Base-by-base conservation (phyloP, 2,113 vertebrate species). In the Sapayoa aenigma region DNA sequence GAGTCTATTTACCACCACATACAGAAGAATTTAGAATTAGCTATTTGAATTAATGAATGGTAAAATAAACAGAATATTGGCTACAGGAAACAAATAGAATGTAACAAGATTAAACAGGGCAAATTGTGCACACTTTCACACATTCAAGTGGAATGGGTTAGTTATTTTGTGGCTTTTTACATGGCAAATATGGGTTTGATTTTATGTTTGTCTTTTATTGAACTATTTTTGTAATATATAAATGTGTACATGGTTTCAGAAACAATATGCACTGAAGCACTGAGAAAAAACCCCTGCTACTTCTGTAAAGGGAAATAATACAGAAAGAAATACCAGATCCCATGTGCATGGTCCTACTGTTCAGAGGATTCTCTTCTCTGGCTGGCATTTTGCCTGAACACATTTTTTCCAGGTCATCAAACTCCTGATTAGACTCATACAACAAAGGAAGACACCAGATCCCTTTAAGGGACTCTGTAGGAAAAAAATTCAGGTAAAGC, bases 341-440 rank as follows among this genome's bases (percentile, higher is more conserved):
- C 86, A 84, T 56, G 60, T 84, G 77, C 46, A 78, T 0, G 0
- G 76, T 69, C 60, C 76, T 89, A 59, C 68, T 86, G 60, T 87
- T 86, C 58, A 88, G 56, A 90, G 68, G 55, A 89, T 84, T 93
- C 73, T 83, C 81, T 87, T 46, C 37, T 92, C 73, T 92, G 47
- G 33, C 56, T 97, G 95, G 83, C 93, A 91, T 94, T 90, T 94
- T 93, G 95, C 94, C 84, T 33, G 56, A 89, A 89, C 42, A 78
- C n/a, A 55, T 84, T 87, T 96, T 85, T 93, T 94, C 94, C 89
- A 94, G 93, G 93, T 95, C 94, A 95, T 89, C 88, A 90, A 74
- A 90, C 93, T 96, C 79, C 75, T 9, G 10, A 72, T 93, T 92
- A 92, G 16, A 72, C 20, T 84, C 73, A 39, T 47, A 67, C 37